A percentile compares a stretch with the other conserved stretches of the same genome.
phyloP scores from a whole-genome alignment of 1,140 invertebrate species.

The Leptestheria dahalacensis region DNA sequence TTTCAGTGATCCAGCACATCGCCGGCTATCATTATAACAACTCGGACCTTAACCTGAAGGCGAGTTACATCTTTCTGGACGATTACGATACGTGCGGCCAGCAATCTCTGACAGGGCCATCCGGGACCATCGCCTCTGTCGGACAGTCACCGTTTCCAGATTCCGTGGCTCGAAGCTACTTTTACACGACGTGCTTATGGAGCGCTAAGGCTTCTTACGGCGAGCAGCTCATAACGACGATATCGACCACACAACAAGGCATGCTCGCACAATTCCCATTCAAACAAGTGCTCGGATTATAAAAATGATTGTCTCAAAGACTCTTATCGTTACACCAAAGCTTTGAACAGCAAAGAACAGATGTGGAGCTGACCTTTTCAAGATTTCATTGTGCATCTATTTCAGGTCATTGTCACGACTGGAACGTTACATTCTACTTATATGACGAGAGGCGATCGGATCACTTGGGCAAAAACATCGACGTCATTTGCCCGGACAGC shows the following conservation, averaged over 20 bases:
- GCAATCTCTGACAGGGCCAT: not conserved
- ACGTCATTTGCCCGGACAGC: constrained; percentile 8
- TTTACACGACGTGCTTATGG: not conserved
- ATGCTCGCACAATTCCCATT: too few species aligned
- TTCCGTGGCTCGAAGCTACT: not conserved
- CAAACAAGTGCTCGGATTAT: too few species aligned
- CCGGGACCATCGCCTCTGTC: not conserved
- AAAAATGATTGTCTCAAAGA: too few species aligned
- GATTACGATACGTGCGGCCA: not conserved
- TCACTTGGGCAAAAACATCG: constrained; percentile 6
- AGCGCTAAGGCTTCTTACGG: not conserved
- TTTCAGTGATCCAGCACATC: constrained; percentile 6
- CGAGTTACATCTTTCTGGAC: not conserved
- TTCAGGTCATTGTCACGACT: constrained; percentile 10
- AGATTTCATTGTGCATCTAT: not conserved
- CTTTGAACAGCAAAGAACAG: too few species aligned
- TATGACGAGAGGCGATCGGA: not conserved
- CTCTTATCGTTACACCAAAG: too few species aligned
- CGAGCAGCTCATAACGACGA: not conserved
- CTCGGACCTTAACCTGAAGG: not conserved
- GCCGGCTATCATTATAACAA: constrained; percentile 2
- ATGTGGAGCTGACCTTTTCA: too few species aligned
- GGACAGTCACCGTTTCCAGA: not conserved
- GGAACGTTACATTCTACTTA: constrained; percentile 11
- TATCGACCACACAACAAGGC: not conserved